phyloP scores from a whole-genome alignment of 2,888 invertebrate species.

The Crematogaster levior region DNA sequence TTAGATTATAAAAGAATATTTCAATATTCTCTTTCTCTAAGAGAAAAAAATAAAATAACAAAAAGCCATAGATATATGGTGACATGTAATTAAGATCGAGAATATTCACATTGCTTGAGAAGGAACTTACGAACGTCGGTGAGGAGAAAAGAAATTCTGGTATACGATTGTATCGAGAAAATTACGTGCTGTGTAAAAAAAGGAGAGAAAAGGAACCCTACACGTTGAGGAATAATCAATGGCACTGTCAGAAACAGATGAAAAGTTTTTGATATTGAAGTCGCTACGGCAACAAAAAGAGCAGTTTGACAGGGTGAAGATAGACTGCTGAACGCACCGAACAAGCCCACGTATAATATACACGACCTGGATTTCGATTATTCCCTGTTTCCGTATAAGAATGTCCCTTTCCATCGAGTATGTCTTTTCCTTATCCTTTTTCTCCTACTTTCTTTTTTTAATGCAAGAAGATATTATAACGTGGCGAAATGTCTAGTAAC shows the following conservation, averaged over 20 bases:
- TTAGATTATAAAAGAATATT: slow-evolving; percentile 27
- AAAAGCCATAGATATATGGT: background rate
- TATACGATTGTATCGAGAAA: slow-evolving; percentile 46
- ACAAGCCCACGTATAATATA: slow-evolving; percentile 52
- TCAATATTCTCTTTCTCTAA: background rate
- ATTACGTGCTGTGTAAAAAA: slow-evolving; percentile 45
- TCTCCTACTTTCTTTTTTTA: background rate
- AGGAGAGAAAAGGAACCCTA: slow-evolving; percentile 19
- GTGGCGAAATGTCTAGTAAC: slow-evolving; percentile 36
- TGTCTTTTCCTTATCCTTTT: background rate
- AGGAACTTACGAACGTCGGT: slow-evolving; percentile 12
- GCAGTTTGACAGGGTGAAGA: slow-evolving; percentile 57
- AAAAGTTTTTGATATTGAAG: slow-evolving; percentile 68
- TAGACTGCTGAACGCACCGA: slow-evolving; percentile 55
- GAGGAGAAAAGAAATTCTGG: slow-evolving; percentile 15
- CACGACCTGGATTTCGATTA: slow-evolving; percentile 61
- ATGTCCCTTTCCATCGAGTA: background rate
- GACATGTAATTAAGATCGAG: slow-evolving; percentile 37
- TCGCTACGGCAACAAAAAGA: slow-evolving; percentile 63
- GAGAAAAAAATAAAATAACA: background rate
- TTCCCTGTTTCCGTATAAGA: slow-evolving; percentile 14
- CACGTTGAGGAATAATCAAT: slow-evolving; percentile 53
- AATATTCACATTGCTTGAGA: slow-evolving; percentile 7
- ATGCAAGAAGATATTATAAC: slow-evolving; percentile 34
- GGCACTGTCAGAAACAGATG: slow-evolving; percentile 63